Conservation (phyloP, 2,888 invertebrate genomes). For the Syrista parreyssii region DNA sequence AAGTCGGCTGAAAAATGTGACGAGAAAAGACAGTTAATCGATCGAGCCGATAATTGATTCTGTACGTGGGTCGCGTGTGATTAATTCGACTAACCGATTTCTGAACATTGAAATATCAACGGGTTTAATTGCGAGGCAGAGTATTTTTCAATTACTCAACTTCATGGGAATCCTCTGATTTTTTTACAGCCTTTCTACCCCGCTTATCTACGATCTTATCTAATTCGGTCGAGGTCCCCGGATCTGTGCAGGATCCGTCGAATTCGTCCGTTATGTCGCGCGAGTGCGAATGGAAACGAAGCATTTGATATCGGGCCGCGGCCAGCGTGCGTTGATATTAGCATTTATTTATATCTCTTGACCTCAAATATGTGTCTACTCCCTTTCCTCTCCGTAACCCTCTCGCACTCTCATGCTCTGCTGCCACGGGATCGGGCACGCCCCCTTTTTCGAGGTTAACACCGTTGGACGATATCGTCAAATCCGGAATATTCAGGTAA, state of each 20-base stretch:
- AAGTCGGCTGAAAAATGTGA: background rate
- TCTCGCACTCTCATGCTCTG: constrained; percentile 10
- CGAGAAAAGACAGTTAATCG: no score
- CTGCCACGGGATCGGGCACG: constrained; percentile 34
- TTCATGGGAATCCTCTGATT: background rate
- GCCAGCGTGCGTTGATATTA: constrained; percentile 57
- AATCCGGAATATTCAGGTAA: constrained; percentile 8
- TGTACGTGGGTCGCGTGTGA: background rate
- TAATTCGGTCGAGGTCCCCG: background rate
- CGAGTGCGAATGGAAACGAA: constrained; percentile 32
- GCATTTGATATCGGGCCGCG: constrained; percentile 43
- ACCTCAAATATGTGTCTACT: constrained; percentile 56
- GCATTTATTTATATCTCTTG: constrained; percentile 62
- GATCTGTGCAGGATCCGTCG: background rate
- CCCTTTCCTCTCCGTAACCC: constrained; percentile 32
- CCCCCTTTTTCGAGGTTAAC: constrained; percentile 53
- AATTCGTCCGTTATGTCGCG: background rate
- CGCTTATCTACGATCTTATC: background rate
- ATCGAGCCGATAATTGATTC: background rate
- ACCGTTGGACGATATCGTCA: constrained; percentile 24
- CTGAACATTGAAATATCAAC: background rate
- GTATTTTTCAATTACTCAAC: background rate
- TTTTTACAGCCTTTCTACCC: background rate
- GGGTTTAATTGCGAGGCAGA: background rate
- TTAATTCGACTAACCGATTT: background rate